These are phyloP conservation scores for Cephalopterus ornatus DNA, from an alignment of 2,113 vertebrate genomes.

Conservation along the genomic window DNA sequence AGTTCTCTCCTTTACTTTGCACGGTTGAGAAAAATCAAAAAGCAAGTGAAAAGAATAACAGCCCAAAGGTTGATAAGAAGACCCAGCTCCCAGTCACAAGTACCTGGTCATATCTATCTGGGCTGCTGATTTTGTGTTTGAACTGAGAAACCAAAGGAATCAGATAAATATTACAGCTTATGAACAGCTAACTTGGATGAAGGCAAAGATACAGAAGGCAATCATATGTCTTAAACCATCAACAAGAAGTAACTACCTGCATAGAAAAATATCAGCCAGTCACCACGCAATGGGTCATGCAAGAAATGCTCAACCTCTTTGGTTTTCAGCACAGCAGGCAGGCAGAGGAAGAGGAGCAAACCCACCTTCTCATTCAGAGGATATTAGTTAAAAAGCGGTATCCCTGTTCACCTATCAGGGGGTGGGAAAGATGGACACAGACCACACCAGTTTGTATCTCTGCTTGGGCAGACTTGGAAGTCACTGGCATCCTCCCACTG, in stretches of 20 bases:
- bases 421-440: not conserved
- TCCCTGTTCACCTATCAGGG: not conserved
- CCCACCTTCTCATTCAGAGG: not conserved
- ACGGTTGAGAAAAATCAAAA: not conserved
- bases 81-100: rapidly evolving
- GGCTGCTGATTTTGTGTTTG: not conserved
- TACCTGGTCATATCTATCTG: not conserved
- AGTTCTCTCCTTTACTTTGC: not conserved
- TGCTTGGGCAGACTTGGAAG: rapidly evolving
- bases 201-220: not conserved
- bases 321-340: not conserved
- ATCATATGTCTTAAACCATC: not conserved
- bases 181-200: not conserved
- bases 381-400: not conserved
- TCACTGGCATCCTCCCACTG: not conserved
- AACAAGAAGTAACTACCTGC: not conserved
- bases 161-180: not conserved
- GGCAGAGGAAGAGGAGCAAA: not conserved
- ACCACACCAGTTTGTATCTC: not conserved
- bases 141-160: not conserved
- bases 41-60: not conserved
- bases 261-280: not conserved
- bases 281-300: not conserved
- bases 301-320: not conserved
- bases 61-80: not conserved